These are phyloP conservation scores for Alca torda DNA, from an alignment of 2,797 vertebrate species.

Conservation along the genomic window DNA sequence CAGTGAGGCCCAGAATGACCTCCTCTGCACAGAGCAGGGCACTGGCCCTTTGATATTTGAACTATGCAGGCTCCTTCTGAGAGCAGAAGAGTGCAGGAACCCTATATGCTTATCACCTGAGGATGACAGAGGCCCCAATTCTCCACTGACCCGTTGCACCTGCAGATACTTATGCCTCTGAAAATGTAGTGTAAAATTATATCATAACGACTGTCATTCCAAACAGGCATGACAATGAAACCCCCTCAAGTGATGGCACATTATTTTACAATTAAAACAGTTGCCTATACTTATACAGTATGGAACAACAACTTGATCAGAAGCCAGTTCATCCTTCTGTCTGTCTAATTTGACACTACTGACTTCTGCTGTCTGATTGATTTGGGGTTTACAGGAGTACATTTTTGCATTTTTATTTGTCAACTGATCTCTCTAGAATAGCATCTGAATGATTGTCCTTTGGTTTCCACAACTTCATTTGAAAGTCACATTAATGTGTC, in stretches of 20 bases:
- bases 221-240: background rate
- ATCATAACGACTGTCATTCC: background rate
- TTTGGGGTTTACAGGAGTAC: background rate
- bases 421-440: constrained; percentile 50
- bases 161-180: background rate
- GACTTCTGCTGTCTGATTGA: background rate
- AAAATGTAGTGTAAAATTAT: background rate
- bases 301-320: background rate
- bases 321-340: background rate
- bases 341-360: background rate
- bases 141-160: background rate
- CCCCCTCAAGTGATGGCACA: background rate
- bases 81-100: background rate
- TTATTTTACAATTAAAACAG: background rate
- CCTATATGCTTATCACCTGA: background rate
- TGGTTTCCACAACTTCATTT: constrained; percentile 59
- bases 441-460: constrained; percentile 41
- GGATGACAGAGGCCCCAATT: background rate
- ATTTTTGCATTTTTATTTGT: constrained; percentile 42
- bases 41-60: background rate
- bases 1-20: background rate
- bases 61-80: background rate
- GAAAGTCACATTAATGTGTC: constrained; percentile 54
- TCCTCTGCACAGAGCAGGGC: background rate
- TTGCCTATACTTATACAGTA: background rate